Conservation (phyloP, 2,113 vertebrate species). For the Sceloporus tristichus region DNA sequence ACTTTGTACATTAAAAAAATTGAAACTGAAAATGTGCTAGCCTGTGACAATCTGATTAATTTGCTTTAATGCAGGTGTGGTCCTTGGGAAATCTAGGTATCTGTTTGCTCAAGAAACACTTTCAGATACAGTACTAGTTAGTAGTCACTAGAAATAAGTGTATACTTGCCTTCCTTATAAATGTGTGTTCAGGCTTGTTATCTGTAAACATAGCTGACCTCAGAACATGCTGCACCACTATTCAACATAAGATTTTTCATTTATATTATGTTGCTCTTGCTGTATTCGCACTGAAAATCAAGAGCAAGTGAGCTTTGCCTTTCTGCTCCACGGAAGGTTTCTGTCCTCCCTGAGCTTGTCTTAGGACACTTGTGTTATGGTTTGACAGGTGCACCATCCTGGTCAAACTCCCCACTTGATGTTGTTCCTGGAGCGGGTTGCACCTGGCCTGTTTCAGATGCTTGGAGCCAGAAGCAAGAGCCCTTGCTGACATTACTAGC, state of each 20-base stretch:
- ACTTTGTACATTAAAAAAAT: neutral
- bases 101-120: constrained; percentile 11
- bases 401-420: too few relatives aligned
- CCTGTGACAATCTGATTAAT: neutral
- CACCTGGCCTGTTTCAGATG: too few relatives aligned
- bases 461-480: too few relatives aligned
- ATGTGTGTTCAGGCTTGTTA: neutral
- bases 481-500: too few relatives aligned
- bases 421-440: too few relatives aligned
- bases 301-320: too few relatives aligned
- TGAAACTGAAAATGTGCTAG: neutral
- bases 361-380: too few relatives aligned
- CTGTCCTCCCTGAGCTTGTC: too few relatives aligned
- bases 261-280: neutral
- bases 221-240: neutral
- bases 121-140: neutral
- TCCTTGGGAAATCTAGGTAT: neutral
- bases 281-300: too few relatives aligned
- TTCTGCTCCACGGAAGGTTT: too few relatives aligned
- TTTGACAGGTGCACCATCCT: too few relatives aligned
- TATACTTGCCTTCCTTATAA: neutral
- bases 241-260: neutral
- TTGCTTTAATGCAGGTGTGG: neutral
- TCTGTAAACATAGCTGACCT: neutral
- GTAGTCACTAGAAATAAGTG: neutral